Evolutionary conservation across 2,797 vertebrate genomes (phyloP).

Genomic region (Onychomys leucogaster): DNA sequence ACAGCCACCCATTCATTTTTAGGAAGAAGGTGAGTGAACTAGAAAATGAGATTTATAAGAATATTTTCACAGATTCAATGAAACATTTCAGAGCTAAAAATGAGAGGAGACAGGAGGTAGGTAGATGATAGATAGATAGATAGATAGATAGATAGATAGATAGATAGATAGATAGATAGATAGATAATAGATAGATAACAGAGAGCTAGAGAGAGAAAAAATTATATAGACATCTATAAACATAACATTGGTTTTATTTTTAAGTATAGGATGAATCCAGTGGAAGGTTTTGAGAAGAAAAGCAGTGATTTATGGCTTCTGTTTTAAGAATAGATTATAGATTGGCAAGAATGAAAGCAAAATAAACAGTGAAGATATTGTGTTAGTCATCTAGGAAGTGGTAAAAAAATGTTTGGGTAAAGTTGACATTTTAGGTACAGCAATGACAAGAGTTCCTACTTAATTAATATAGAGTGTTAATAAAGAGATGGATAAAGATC

Average conservation of each 20-base stretch:
- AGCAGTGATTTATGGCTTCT: background rate
- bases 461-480: background rate
- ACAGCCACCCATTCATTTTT: background rate
- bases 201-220: background rate
- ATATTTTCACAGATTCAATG: background rate
- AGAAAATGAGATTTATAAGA: background rate
- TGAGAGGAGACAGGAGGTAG: background rate
- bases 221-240: background rate
- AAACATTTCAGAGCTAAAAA: background rate
- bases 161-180: background rate
- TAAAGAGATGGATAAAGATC: background rate
- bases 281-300: slow-evolving; percentile 13
- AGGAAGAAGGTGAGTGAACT: background rate
- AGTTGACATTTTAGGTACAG: background rate
- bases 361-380: background rate
- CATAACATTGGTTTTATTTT: slow-evolving; percentile 7
- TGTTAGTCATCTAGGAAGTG: background rate
- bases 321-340: background rate
- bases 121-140: background rate
- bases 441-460: background rate
- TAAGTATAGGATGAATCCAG: background rate
- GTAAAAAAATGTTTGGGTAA: background rate
- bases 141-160: background rate
- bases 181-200: background rate
- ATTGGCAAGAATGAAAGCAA: background rate